phyloP scores from a whole-genome alignment of 2,888 invertebrate species.

The Elmis aenea region DNA sequence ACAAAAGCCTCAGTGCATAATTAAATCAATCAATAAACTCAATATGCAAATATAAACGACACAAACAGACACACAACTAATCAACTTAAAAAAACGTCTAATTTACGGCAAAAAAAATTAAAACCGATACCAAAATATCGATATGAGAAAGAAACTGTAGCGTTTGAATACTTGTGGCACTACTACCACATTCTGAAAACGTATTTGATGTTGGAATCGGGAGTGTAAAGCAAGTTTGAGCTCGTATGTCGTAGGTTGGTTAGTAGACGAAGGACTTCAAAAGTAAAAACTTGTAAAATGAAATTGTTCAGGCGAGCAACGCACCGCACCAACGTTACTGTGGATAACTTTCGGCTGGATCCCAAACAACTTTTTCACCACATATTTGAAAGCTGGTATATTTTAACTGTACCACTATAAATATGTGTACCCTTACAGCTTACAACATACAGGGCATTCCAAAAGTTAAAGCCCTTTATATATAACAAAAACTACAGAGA shows the following conservation, averaged over 20 bases:
- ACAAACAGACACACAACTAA: too few relatives aligned
- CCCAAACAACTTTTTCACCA: background rate
- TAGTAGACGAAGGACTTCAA: background rate
- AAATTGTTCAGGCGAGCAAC: background rate
- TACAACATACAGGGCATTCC: too few relatives aligned
- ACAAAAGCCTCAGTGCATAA: too few relatives aligned
- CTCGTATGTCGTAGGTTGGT: background rate
- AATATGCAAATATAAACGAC: too few relatives aligned
- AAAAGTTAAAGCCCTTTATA: too few relatives aligned
- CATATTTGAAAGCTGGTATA: background rate
- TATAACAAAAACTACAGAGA: too few relatives aligned
- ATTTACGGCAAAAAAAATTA: too few relatives aligned
- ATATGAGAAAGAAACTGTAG: background rate
- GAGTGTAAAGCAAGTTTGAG: background rate
- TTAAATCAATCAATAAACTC: too few relatives aligned
- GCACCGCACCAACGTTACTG: background rate
- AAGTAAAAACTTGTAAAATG: background rate
- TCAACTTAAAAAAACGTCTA: too few relatives aligned
- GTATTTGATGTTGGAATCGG: background rate
- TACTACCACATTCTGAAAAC: background rate
- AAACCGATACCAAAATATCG: too few relatives aligned
- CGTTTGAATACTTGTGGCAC: background rate
- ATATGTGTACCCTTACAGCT: too few relatives aligned
- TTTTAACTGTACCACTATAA: too few relatives aligned
- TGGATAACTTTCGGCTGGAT: background rate